phyloP scores from a whole-genome alignment of 2,797 vertebrate species.

The Helarctos malayanus region DNA sequence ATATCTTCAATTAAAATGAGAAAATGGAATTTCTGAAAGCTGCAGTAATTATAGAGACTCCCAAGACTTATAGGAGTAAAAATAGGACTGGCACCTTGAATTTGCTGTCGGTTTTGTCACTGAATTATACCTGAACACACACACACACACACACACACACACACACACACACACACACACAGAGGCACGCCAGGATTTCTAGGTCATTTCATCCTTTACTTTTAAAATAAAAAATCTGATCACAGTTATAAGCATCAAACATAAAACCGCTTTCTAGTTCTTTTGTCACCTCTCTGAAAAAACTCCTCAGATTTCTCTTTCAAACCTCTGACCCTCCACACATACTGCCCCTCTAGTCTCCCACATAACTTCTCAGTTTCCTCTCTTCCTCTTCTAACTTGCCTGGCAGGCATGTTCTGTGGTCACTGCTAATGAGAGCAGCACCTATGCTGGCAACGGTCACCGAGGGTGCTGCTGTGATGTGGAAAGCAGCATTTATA shows the following conservation, averaged over 20 bases:
- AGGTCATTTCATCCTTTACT: neutral
- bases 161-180: neutral
- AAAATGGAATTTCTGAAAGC: neutral
- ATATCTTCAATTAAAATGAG: neutral
- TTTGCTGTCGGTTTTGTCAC: neutral
- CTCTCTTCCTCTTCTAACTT: neutral
- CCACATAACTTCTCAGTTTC: neutral
- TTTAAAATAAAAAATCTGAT: constrained; percentile 9
- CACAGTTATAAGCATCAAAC: neutral
- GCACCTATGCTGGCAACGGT: no score
- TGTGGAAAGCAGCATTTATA: rapidly evolving
- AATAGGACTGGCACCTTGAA: neutral
- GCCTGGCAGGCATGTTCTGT: no score
- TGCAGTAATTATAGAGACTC: neutral
- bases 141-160: neutral
- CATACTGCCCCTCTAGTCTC: neutral
- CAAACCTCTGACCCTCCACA: neutral
- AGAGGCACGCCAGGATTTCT: neutral
- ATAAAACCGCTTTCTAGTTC: neutral
- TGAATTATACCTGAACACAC: neutral
- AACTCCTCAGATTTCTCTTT: neutral
- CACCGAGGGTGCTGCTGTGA: no score
- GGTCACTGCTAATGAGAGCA: neutral
- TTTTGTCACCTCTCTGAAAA: neutral
- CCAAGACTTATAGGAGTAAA: neutral